Conservation (phyloP, 2,113 vertebrate species). For the Thinocorus orbignyianus region DNA sequence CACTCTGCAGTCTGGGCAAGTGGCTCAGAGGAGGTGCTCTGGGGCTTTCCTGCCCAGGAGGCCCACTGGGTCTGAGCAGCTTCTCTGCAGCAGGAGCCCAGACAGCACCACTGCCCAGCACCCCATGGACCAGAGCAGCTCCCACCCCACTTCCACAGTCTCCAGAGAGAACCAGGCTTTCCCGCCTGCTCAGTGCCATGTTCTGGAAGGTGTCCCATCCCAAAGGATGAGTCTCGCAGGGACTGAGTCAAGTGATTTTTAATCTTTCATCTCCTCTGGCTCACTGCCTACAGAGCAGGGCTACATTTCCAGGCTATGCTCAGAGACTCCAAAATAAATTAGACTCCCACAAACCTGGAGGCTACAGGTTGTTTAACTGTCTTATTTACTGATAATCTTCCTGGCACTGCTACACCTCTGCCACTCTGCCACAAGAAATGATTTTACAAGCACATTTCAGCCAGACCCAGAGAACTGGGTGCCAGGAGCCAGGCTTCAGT, state of each 20-base stretch:
- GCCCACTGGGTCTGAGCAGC: background rate
- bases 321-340: background rate
- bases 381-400: background rate
- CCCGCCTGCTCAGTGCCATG: background rate
- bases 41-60: background rate
- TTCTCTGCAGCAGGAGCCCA: background rate
- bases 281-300: background rate
- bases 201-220: background rate
- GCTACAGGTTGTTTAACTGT: background rate
- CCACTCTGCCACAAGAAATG: background rate
- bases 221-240: background rate
- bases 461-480: background rate
- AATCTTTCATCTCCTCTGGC: background rate
- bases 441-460: background rate
- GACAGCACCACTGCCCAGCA: rapidly evolving
- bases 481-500: background rate
- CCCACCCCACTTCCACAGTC: background rate
- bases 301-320: background rate
- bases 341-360: background rate
- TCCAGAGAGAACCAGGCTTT: background rate
- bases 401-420: background rate
- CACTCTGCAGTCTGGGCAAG: no score
- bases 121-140: background rate
- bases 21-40: rapidly evolving
- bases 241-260: background rate